These are phyloP conservation scores for Tarsius wallacei DNA, from an alignment of 2,797 vertebrate genomes.

Conservation along the genomic window DNA sequence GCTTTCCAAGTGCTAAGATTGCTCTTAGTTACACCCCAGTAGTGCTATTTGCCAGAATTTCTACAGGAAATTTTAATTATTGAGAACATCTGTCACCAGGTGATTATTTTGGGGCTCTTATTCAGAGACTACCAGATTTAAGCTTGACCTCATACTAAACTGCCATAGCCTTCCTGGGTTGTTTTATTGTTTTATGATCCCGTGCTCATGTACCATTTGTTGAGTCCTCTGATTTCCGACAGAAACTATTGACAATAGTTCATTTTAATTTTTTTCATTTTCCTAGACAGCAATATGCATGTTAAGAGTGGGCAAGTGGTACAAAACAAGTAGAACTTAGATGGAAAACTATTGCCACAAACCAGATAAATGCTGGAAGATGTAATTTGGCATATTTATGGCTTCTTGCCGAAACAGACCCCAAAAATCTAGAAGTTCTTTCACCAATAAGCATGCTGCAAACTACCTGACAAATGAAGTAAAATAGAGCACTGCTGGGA, in stretches of 20 bases:
- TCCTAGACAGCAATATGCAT: background rate
- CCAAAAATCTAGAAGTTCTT: background rate
- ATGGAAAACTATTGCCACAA: background rate
- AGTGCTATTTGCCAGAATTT: background rate
- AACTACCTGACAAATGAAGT: background rate
- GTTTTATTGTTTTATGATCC: background rate
- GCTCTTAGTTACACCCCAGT: background rate
- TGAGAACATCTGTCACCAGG: background rate
- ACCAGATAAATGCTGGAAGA: constrained; percentile 45
- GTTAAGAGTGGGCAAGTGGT: constrained; percentile 17
- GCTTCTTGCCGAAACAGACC: constrained; percentile 10
- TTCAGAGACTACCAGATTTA: background rate
- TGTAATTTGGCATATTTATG: background rate
- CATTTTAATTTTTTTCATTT: background rate
- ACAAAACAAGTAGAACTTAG: constrained; percentile 28
- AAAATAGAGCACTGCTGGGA: background rate
- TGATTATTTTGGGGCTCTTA: background rate
- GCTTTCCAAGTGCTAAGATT: background rate
- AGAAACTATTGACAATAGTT: background rate
- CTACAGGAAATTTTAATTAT: constrained; percentile 36
- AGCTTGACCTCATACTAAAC: background rate
- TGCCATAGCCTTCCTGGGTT: background rate
- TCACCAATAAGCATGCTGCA: background rate
- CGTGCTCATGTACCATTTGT: background rate
- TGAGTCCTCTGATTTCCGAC: constrained; percentile 36